Evolutionary conservation across 2,797 vertebrate genomes (phyloP), one percentile per base, ranked within the genome.

Genomic region (Rhabdophis nuchalis): DNA sequence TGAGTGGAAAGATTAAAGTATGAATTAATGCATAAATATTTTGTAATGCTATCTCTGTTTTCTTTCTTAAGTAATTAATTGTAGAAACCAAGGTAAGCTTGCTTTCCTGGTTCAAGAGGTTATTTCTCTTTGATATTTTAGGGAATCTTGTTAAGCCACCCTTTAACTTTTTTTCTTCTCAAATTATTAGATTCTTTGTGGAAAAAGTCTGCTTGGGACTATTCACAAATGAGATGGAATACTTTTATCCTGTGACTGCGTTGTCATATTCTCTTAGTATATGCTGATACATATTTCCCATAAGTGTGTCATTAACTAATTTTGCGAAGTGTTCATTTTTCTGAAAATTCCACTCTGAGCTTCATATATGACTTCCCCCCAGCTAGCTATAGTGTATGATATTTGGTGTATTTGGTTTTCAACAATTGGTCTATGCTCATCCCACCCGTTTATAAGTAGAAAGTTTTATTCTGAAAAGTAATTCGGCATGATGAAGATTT

Each of bases 281-380:
- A 57, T 90, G 64, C 68, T 32, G 25, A 82, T 72, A 90, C 77
- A 82, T 18, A 53, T 57, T 82, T 87, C 86, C 68, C 36, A 85
- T 68, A 56, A 56, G 87, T 12, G 25, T 85, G 50, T 85, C 32
- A 46, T 36, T 93, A 90, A 91, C 27, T 93, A 89, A 88, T 60
- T 12, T 85, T 46, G 27, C 36, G 54, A 87, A 58, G 0, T 77
- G 88, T n/a, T 89, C 7, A 4, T 16, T n/a, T n/a, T 29, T 11
- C 29, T 82, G 18, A 56, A 82, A 58, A 41, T 58, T 60, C 90
- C 8, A 68, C 36, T 77, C 53, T 88, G 89, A 88, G 68, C 6
- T 12, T 85, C 89, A 41, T 61, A 12, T 58, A 85, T 58, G 23
- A 86, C 41, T 87, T 27, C 5, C 4, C 29, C 60, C 32, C 5